These are phyloP conservation scores for Nomia melanderi DNA, from an alignment of 1,140 invertebrate species.

Conservation along the genomic window DNA sequence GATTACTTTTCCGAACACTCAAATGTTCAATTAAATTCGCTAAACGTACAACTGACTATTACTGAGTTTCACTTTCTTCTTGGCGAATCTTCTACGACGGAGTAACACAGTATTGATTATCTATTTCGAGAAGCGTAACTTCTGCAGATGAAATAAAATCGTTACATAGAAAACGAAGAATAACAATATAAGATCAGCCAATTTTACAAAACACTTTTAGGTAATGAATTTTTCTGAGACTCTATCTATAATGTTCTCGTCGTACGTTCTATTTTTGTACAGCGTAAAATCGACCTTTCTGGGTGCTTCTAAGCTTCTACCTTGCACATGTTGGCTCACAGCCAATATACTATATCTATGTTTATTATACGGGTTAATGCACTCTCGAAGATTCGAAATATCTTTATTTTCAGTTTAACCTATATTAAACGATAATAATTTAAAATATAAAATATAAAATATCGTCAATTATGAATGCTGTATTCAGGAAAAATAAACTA, in stretches of 20 bases:
- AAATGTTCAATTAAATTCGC: too few species aligned
- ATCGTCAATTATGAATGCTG: too few species aligned
- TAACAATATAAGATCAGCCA: too few species aligned
- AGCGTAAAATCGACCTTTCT: slow-evolving; percentile 16
- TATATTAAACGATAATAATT: not conserved
- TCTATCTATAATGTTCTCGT: too few species aligned
- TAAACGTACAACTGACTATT: not conserved
- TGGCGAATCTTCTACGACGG: not conserved
- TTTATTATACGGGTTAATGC: not conserved
- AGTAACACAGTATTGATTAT: not conserved
- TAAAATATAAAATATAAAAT: too few species aligned
- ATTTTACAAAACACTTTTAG: too few species aligned
- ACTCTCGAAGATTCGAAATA: slow-evolving; percentile 8
- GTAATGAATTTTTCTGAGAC: too few species aligned
- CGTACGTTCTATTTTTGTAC: too few species aligned
- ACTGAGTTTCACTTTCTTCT: not conserved
- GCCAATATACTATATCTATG: slow-evolving; percentile 20
- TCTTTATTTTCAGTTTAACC: not conserved
- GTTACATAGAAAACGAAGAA: not conserved
- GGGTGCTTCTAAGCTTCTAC: not conserved
- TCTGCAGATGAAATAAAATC: not conserved
- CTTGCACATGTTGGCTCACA: not conserved
- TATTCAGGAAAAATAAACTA: too few species aligned
- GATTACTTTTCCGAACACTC: too few species aligned
- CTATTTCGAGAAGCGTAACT: not conserved